These are phyloP conservation scores for Aurelia coerulea DNA, from an alignment of 30 jellyfish, hydroid and myxozoan genomes.

Conservation along the genomic window DNA sequence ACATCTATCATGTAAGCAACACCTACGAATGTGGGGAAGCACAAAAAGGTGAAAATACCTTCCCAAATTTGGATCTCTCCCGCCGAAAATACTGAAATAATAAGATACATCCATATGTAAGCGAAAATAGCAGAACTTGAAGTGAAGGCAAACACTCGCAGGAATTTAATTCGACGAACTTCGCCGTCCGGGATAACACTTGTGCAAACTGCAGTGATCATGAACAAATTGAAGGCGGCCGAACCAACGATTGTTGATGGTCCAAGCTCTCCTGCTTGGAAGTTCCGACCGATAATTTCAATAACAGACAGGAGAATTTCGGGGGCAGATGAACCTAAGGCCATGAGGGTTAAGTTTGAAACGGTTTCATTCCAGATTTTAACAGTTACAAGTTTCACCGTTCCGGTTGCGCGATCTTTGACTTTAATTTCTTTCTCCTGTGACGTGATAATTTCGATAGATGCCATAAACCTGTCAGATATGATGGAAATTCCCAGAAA, in stretches of 20 bases:
- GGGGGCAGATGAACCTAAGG: conserved; percentile 99
- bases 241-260: conserved; percentile 99
- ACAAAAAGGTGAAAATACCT: conserved; percentile 90
- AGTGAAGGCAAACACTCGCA: conserved; percentile 97
- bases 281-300: conserved; percentile 88
- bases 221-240: conserved; percentile 97
- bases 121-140: conserved; percentile 93
- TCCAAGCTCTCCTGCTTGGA: conserved; percentile 98
- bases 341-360: conserved; percentile 96
- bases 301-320: conserved; percentile 96
- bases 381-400: conserved; percentile 86
- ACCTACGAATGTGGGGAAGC: conserved; percentile 90
- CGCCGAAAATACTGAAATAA: conserved; percentile 85
- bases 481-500: conserved; percentile 98
- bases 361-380: conserved; percentile 99
- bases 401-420: conserved; percentile 95
- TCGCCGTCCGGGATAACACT: conserved; percentile 96
- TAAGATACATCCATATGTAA: conserved; percentile 96
- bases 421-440: conserved; percentile 95
- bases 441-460: conserved; percentile 98
- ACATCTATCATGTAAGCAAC: conserved; percentile 92
- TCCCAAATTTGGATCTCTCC: conserved; percentile 99
- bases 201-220: conserved; percentile 98
- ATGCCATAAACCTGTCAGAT: conserved; percentile 98
- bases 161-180: conserved; percentile 86